phyloP scores from a whole-genome alignment of 2,797 vertebrate species.

The Aeoliscus strigatus region DNA sequence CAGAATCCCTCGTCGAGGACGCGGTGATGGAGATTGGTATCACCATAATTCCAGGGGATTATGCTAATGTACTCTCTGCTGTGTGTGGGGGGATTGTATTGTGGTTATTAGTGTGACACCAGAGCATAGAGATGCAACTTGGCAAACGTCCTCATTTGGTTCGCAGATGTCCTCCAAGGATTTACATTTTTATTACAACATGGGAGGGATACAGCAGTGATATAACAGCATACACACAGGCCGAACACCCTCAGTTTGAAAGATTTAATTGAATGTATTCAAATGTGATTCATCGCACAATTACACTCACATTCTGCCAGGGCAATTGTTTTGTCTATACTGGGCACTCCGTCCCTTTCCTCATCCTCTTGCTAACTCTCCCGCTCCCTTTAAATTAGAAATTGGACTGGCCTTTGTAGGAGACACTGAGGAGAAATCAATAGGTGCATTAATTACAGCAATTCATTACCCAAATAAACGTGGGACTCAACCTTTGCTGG shows the following conservation, averaged over 20 bases:
- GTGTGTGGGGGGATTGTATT: slow-evolving; percentile 73
- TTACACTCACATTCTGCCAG: slow-evolving; percentile 68
- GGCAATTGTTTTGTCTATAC: slow-evolving; percentile 76
- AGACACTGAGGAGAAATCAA: slow-evolving; percentile 89
- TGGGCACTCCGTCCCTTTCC: slow-evolving; percentile 52
- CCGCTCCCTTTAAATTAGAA: slow-evolving; percentile 94
- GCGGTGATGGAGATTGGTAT: slow-evolving; percentile 61
- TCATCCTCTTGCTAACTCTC: slow-evolving; percentile 63
- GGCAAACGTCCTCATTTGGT: slow-evolving; percentile 66
- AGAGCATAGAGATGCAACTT: slow-evolving; percentile 58
- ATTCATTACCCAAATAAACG: slow-evolving; percentile 98
- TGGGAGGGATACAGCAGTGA: slow-evolving; percentile 48
- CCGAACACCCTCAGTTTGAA: slow-evolving; percentile 53
- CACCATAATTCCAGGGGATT: slow-evolving; percentile 72
- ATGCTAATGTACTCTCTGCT: slow-evolving; percentile 71
- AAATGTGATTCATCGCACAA: slow-evolving; percentile 84
- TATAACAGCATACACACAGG: slow-evolving; percentile 42
- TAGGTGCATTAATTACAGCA: slow-evolving; percentile 95
- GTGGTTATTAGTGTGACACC: slow-evolving; percentile 71
- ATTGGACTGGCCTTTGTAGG: slow-evolving; percentile 89
- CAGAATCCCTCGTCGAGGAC: slow-evolving; percentile 34
- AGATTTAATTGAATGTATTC: slow-evolving; percentile 81
- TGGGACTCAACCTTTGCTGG: slow-evolving; percentile 83
- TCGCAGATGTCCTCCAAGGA: slow-evolving; percentile 66
- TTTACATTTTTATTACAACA: slow-evolving; percentile 82